A percentile compares a stretch with the other conserved stretches of the same genome.
Evolutionary conservation across 2,797 vertebrate species (phyloP).

Genomic region (Sandelia bainsii): DNA sequence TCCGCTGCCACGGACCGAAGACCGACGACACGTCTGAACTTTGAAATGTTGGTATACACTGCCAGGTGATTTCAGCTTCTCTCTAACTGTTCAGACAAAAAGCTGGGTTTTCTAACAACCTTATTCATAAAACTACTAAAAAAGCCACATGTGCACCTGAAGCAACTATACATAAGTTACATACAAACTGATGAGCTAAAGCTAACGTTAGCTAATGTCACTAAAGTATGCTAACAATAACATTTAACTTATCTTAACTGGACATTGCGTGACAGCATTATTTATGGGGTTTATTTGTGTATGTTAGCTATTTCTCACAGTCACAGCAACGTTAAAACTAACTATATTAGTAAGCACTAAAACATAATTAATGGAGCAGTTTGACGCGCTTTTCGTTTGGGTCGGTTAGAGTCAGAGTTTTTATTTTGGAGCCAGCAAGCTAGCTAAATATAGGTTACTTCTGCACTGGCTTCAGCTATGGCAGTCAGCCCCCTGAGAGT

Average conservation of each 20-base stretch:
- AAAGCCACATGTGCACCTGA: not conserved
- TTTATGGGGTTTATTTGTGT: not conserved
- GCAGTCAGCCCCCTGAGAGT: not conserved
- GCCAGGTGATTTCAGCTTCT: not conserved
- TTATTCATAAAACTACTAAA: no score
- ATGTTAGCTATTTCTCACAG: not conserved
- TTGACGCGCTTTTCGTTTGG: no score
- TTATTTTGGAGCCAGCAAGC: no score
- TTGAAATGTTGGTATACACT: not conserved
- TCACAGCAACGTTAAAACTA: no score
- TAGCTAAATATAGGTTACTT: no score
- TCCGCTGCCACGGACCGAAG: not conserved
- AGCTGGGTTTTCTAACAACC: not conserved
- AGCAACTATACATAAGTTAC: not conserved
- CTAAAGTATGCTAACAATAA: not conserved
- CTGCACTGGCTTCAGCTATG: not conserved
- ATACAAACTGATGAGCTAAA: no score
- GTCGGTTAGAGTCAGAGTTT: no score
- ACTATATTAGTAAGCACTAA: no score
- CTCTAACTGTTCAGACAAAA: no score
- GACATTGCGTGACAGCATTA: not conserved
- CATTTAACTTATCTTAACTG: not conserved
- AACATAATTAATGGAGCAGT: not conserved
- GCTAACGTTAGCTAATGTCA: not conserved
- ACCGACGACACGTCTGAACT: not conserved